Evolutionary conservation across 2,888 invertebrate species (phyloP), one percentile per base, ranked within the genome.

Genomic region (Schizotus pectinicornis): DNA sequence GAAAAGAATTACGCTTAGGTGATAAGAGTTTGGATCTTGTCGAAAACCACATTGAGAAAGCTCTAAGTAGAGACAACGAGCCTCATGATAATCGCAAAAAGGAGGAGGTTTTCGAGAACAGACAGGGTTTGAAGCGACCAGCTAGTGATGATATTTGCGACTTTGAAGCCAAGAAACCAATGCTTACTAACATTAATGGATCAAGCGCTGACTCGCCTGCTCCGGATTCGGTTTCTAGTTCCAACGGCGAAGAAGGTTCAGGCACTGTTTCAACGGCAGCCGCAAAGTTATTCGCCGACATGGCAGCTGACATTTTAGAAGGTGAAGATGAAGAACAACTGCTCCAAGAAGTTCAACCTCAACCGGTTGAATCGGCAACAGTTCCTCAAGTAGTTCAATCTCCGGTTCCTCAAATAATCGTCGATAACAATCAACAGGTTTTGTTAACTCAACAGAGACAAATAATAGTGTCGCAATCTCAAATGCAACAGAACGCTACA

Each of bases 281-380:
- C 0, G 93, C 92, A 0, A 92, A 93, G 78, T 80, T 93, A 14
- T 93, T 93, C 73, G 92, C 93, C 0, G 92, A 92, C 30, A 82
- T 93, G 45, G 93, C 92, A 0, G 93, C 92, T 0, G 92, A 92
- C 33, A 91, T 91, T 43, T 81, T 93, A 11, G 92, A 92, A 73
- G 93, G 92, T 68, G 93, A 92, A 74, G 91, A 91, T 12, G 82
- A 84, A 48, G 81, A 81, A 48, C 81, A 82, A 63, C 72, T 80
- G 48, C 73, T 80, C 58, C 75, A 77, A 58, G 74, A 75, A 43
- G 70, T 67, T 6, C 70, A 69, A 57, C 56, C 56, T 34, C 14
- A 59, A 41, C 62, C 63, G 6, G 51, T 61, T 32, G 56, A 64
- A 48, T 52, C 59, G 32, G 39, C 60, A 45, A 43, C 53, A 9